Conservation (phyloP, 2,113 vertebrate genomes). For the Catharus minimus region DNA sequence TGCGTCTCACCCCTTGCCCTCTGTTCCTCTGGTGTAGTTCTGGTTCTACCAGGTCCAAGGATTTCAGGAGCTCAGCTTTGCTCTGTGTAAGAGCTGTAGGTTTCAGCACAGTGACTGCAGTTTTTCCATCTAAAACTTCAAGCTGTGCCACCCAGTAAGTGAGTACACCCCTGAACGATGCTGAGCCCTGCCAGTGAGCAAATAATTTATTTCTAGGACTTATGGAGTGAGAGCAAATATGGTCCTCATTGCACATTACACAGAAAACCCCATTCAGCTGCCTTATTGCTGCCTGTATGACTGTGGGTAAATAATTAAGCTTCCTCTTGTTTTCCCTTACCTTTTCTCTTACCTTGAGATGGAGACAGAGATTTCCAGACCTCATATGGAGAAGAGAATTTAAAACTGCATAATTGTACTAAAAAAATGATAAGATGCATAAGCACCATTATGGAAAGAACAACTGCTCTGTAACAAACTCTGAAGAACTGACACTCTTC, state of each 20-base stretch:
- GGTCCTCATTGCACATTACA: not conserved
- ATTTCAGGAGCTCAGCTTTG: not conserved
- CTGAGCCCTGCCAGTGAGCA: not conserved
- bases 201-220: not conserved
- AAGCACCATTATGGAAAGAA: not conserved
- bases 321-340: not conserved
- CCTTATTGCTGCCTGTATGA: not conserved
- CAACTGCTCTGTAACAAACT: not conserved
- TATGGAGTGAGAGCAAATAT: not conserved
- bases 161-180: not conserved
- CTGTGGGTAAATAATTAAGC: not conserved
- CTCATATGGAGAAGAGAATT: not conserved
- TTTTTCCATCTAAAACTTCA: not conserved
- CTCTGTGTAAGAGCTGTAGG: not conserved
- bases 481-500: not conserved
- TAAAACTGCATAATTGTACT: not conserved
- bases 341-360: not conserved
- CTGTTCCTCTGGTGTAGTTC: not conserved
- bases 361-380: not conserved
- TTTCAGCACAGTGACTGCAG: not conserved
- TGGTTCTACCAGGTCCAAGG: not conserved
- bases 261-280: rapidly evolving
- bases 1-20: not conserved
- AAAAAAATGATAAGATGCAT: not conserved
- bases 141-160: not conserved